phyloP scores from a whole-genome alignment of 1,140 invertebrate genomes.

The Scaptomyza hsui region DNA sequence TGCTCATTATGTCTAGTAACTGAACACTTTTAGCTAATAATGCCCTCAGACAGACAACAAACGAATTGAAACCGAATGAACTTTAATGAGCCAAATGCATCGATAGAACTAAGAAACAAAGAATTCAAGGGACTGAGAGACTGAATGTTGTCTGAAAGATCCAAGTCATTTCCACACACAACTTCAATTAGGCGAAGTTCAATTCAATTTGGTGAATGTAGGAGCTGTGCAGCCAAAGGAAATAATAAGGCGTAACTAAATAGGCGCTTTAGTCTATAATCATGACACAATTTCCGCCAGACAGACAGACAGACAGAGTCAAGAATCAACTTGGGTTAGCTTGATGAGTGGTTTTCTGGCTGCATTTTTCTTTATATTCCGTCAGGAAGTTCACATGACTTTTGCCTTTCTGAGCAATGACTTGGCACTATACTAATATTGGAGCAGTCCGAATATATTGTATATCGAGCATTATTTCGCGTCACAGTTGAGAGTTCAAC shows the following conservation, averaged over 20 bases:
- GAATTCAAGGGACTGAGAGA: background rate
- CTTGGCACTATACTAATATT: constrained; percentile 53
- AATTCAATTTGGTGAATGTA: constrained; percentile 42
- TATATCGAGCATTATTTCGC: constrained; percentile 59
- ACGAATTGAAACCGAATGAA: constrained; percentile 55
- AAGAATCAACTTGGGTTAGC: constrained; percentile 8
- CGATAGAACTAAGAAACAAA: too few species aligned
- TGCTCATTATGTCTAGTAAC: constrained; percentile 10
- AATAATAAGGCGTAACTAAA: constrained; percentile 82
- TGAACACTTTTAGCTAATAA: constrained; percentile 8
- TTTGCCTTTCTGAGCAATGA: constrained; percentile 53
- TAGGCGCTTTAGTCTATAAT: constrained; percentile 82
- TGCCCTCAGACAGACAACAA: constrained; percentile 19
- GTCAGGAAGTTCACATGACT: constrained; percentile 75
- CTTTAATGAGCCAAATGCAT: constrained; percentile 38
- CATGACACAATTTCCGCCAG: constrained; percentile 79
- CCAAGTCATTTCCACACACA: constrained; percentile 70
- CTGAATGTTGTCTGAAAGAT: constrained; percentile 42
- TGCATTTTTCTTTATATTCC: too few species aligned
- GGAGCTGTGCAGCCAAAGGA: constrained; percentile 50
- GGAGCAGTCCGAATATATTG: constrained; percentile 10
- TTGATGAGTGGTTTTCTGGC: constrained; percentile 25
- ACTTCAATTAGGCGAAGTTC: constrained; percentile 72
- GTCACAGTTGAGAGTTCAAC: constrained; percentile 78
- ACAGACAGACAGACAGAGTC: constrained; percentile 19